Evolutionary conservation across 2,888 invertebrate genomes (phyloP), one percentile per base, ranked within the genome.

Genomic region (Acleris sparsana): DNA sequence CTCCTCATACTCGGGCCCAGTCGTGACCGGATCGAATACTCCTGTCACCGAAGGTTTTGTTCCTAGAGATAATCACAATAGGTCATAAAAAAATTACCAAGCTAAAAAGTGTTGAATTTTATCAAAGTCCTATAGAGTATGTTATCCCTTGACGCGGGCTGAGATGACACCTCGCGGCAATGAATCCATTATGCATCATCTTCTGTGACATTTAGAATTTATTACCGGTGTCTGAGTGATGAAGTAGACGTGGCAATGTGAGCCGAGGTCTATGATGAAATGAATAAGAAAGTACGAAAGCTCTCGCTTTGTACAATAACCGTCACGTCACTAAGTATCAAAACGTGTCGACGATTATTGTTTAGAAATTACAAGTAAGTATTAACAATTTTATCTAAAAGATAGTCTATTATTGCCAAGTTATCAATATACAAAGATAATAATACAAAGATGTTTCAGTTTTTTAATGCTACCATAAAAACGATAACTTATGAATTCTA

Each of bases 121-220:
- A 75, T 68, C 55, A 33, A 44, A 53, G 70, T 57, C 48, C 18
- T 5, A 33, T 72, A 78, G 67, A 71, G 72, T 68, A 61, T 25
- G 20, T 61, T 70, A 72, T 74, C 59, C 63, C 71, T 69, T 71
- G 72, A 68, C 72, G 60, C 63, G 63, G 58, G 39, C 67, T 18
- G 57, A 79, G 76, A 76, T 78, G 79, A 79, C 83, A 84, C 82
- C 85, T 85, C 72, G 74, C 76, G 80, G 87, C 85, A 74, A 77
- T 75, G 76, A 80, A 85, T 84, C 80, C 80, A 87, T 87, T 86
- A 88, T 84, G 82, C 83, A 86, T 87, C 85, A 87, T 89, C 83
- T 85, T 82, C 78, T 81, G 82, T 86, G 89, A 87, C 87, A 87
- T 88, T 88, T 84, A 82, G 81, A 87, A 89, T 90, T 87, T 88